Percentiles rank a stretch among this genome's conserved stretches.
Conservation (phyloP, 1,140 invertebrate genomes). For the Drosophila gunungcola region DNA sequence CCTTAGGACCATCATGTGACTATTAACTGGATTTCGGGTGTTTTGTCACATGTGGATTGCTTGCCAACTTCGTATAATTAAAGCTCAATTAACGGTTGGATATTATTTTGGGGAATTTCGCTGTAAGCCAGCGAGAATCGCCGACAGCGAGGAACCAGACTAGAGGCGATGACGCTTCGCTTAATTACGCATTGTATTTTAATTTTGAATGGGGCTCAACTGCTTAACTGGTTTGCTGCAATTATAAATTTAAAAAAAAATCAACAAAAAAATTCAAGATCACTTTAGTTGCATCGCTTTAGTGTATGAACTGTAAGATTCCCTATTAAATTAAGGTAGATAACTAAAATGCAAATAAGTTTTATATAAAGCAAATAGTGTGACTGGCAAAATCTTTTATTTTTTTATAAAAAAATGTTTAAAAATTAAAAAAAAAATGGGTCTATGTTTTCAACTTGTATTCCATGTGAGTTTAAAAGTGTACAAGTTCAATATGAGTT, state of each 20-base stretch:
- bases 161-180: conserved; percentile 6
- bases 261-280: background rate
- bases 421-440: too few species aligned
- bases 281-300: too few species aligned
- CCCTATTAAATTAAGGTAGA: too few species aligned
- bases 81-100: conserved; percentile 44
- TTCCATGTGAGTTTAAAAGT: too few species aligned
- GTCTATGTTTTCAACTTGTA: too few species aligned
- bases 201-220: conserved; percentile 10
- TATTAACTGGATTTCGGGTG: conserved; percentile 11
- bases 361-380: too few species aligned
- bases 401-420: too few species aligned
- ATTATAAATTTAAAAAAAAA: conserved; percentile 3
- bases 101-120: conserved; percentile 19
- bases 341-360: too few species aligned
- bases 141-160: background rate
- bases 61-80: conserved; percentile 33
- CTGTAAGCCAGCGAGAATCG: conserved; percentile 22
- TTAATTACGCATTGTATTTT: conserved; percentile 37
- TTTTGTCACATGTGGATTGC: conserved; percentile 40
- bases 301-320: too few species aligned
- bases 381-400: too few species aligned
- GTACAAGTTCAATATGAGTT: too few species aligned
- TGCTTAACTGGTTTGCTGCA: conserved; percentile 24
- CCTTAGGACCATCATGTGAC: conserved; percentile 8